These are phyloP conservation scores for Chionomys nivalis DNA, from an alignment of 2,113 vertebrate genomes.

Conservation along the genomic window DNA sequence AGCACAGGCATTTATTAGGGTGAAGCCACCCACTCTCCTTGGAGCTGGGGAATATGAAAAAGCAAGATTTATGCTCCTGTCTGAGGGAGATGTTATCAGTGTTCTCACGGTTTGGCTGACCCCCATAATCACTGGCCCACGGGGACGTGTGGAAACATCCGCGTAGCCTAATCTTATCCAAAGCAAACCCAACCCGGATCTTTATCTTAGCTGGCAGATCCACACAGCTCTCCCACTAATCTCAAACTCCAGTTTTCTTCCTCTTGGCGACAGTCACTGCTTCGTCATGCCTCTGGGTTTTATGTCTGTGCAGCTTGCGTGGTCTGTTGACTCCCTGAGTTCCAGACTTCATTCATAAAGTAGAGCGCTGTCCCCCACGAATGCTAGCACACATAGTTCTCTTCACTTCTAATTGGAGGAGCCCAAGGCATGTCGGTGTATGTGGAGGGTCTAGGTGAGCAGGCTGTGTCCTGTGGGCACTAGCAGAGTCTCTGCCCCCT, in stretches of 20 bases:
- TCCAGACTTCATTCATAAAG: background rate
- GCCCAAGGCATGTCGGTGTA: background rate
- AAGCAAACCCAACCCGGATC: background rate
- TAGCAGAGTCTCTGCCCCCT: background rate
- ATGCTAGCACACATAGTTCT: background rate
- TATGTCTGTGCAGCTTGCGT: background rate
- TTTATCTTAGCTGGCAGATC: background rate
- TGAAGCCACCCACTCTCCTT: background rate
- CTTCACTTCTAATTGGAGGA: background rate
- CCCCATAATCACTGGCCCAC: background rate
- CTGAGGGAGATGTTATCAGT: slow-evolving; percentile 17
- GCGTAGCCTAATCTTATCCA: slow-evolving; percentile 42
- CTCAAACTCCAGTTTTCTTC: slow-evolving; percentile 11
- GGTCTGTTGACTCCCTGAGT: background rate
- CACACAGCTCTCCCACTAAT: background rate
- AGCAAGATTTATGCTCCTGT: background rate
- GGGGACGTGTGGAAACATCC: slow-evolving; percentile 11
- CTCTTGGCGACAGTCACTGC: background rate
- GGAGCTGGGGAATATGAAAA: slow-evolving; percentile 29
- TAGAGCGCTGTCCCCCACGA: background rate
- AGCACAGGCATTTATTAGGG: background rate
- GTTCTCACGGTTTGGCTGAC: background rate
- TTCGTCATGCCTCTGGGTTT: background rate
- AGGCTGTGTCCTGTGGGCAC: background rate
- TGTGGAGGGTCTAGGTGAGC: background rate